phyloP scores from a whole-genome alignment of 2,797 vertebrate species.

The Valencia hispanica region DNA sequence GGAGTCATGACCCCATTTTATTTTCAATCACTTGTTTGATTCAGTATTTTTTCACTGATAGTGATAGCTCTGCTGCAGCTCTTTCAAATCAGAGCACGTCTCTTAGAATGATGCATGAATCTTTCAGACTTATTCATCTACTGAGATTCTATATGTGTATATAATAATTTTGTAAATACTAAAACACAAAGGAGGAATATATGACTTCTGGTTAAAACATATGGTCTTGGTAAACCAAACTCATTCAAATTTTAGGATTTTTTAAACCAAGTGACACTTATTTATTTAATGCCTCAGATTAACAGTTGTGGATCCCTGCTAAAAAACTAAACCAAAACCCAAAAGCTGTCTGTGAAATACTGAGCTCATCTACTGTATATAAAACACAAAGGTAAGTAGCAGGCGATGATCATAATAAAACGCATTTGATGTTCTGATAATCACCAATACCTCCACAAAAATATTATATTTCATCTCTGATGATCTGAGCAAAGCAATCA shows the following conservation, averaged over 20 bases:
- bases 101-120: background rate
- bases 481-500: background rate
- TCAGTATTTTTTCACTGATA: constrained; percentile 20
- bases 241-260: no score
- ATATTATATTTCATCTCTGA: background rate
- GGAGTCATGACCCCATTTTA: constrained; percentile 60
- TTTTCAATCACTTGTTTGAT: constrained; percentile 43
- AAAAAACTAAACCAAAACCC: background rate
- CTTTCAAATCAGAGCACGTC: constrained; percentile 7
- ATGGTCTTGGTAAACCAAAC: background rate
- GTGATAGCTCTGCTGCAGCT: constrained; percentile 10
- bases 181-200: background rate
- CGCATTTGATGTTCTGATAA: background rate
- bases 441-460: background rate
- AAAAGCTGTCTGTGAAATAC: background rate
- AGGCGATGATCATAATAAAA: background rate
- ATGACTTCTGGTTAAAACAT: background rate
- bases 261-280: no score
- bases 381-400: background rate
- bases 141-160: background rate
- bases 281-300: no score
- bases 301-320: no score
- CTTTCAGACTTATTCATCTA: background rate
- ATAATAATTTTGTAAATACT: background rate
- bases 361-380: background rate